These are phyloP conservation scores for Tachina fera DNA, from an alignment of 2,888 invertebrate genomes.

Conservation along the genomic window DNA sequence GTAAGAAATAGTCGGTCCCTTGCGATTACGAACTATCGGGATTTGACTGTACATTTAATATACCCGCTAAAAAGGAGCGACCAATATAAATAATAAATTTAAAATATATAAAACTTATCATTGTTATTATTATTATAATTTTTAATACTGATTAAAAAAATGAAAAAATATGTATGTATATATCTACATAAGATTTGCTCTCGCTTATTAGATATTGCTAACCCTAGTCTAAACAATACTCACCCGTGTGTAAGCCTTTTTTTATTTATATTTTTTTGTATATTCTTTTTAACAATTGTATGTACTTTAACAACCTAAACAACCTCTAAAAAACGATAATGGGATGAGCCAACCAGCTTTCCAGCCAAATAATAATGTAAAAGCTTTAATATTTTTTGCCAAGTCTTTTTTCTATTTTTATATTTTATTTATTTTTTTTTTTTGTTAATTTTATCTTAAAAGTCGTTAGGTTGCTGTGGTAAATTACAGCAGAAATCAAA, in stretches of 20 bases:
- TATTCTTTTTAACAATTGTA: slow-evolving; percentile 1
- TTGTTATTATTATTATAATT: no score
- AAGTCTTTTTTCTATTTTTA: slow-evolving; percentile 29
- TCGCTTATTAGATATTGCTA: neutral
- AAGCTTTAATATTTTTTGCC: slow-evolving; percentile 32
- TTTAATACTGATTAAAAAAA: neutral
- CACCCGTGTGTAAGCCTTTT: neutral
- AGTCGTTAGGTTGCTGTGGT: slow-evolving; percentile 59
- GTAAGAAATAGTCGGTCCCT: no score
- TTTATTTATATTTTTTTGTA: neutral
- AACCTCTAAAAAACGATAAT: slow-evolving; percentile 57
- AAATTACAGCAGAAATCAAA: slow-evolving; percentile 52
- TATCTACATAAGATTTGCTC: neutral
- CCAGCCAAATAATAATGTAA: slow-evolving; percentile 45
- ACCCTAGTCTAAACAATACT: neutral
- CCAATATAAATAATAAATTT: no score
- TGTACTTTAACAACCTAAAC: slow-evolving; percentile 35
- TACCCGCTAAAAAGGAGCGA: no score
- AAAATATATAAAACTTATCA: no score
- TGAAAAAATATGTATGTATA: no score
- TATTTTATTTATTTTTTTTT: no score
- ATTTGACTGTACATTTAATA: no score
- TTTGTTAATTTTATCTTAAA: slow-evolving; percentile 55
- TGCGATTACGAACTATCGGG: no score
- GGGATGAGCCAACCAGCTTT: slow-evolving; percentile 50